phyloP scores from a whole-genome alignment of 2,113 vertebrate species.

The Tursiops truncatus region DNA sequence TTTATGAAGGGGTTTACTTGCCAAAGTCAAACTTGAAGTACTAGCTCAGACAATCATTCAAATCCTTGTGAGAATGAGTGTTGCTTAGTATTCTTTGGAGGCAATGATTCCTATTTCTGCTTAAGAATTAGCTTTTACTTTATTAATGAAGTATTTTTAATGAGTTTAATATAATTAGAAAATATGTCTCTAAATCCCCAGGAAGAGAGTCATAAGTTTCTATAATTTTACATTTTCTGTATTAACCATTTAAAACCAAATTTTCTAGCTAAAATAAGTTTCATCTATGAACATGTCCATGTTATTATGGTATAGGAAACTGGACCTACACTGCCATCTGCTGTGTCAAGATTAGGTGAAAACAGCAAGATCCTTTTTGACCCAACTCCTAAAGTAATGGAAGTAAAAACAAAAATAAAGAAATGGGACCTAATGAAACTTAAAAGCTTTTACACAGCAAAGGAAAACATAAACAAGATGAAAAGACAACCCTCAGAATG shows the following conservation, averaged over 20 bases:
- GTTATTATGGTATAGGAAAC: background rate
- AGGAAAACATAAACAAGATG: too few relatives aligned
- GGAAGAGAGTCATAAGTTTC: background rate
- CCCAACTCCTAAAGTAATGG: too few relatives aligned
- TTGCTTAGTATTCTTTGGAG: background rate
- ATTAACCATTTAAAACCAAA: conserved; percentile 35
- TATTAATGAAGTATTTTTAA: conserved; percentile 34
- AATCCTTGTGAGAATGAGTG: background rate
- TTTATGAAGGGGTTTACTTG: background rate
- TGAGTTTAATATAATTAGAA: conserved; percentile 33
- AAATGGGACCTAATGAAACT: too few relatives aligned
- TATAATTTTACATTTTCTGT: conserved; percentile 3
- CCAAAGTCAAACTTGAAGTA: conserved; percentile 1
- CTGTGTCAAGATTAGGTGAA: conserved; percentile 34
- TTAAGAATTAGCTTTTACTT: conserved; percentile 32
- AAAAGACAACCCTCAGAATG: too few relatives aligned
- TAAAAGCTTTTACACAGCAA: too few relatives aligned
- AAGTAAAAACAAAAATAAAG: too few relatives aligned
- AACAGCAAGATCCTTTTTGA: background rate
- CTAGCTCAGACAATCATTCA: background rate
- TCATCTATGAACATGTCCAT: background rate
- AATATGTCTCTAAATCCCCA: conserved; percentile 17
- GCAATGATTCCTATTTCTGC: background rate
- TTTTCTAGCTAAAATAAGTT: conserved; percentile 19
- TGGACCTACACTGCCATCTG: conserved; percentile 65